These are phyloP conservation scores for Cantharis lateralis DNA, from an alignment of 2,888 invertebrate species.

Conservation along the genomic window DNA sequence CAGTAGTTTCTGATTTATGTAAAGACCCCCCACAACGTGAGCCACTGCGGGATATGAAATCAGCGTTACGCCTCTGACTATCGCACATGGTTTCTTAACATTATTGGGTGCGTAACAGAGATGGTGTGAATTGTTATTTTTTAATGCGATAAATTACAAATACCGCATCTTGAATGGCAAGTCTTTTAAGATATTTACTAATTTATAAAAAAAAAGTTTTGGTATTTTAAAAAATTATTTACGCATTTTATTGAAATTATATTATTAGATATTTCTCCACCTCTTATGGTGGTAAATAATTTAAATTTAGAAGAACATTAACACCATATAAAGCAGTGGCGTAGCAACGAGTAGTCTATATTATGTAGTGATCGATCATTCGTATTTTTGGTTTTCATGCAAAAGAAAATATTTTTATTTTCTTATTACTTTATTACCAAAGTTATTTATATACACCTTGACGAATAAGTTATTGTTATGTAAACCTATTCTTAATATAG, in stretches of 20 bases:
- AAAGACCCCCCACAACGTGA: conserved; percentile 47
- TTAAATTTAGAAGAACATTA: background rate
- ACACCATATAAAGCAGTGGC: background rate
- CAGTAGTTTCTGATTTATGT: conserved; percentile 55
- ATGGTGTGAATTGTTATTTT: conserved; percentile 20
- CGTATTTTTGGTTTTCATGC: background rate
- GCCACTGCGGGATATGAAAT: conserved; percentile 44
- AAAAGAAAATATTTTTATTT: background rate
- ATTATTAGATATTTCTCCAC: too few relatives aligned
- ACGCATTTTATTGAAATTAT: conserved; percentile 34
- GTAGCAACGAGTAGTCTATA: background rate
- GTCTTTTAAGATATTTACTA: conserved; percentile 46
- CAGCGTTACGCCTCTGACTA: conserved; percentile 26
- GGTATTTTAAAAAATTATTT: conserved; percentile 44
- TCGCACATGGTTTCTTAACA: conserved; percentile 5
- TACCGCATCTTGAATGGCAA: conserved; percentile 31
- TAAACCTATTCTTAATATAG: background rate
- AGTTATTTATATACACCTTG: background rate
- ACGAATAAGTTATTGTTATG: background rate
- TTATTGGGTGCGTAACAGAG: conserved; percentile 10
- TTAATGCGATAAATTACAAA: conserved; percentile 14
- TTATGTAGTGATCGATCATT: background rate
- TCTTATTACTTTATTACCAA: background rate
- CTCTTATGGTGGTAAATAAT: background rate
- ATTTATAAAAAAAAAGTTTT: conserved; percentile 44